Evolutionary conservation across 2,113 vertebrate genomes (phyloP).

Genomic region (Myocastor coypus): DNA sequence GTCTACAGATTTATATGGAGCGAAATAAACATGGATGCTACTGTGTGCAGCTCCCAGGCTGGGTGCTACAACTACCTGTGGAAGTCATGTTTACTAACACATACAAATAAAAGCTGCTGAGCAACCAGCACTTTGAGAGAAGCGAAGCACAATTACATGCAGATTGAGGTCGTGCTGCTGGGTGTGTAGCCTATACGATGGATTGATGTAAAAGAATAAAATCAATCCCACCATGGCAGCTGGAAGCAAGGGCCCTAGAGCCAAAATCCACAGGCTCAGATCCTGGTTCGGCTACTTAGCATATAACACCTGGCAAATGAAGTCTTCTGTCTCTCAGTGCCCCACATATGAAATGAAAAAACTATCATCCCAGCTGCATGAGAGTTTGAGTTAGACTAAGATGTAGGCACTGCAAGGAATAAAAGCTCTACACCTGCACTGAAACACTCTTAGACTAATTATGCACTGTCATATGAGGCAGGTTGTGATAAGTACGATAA

Average conservation of each 20-base stretch:
- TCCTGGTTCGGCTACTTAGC: background rate
- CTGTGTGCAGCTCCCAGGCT: background rate
- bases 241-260: background rate
- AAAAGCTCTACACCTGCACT: background rate
- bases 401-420: background rate
- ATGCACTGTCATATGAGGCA: background rate
- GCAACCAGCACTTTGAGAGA: background rate
- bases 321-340: background rate
- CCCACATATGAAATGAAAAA: background rate
- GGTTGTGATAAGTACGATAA: background rate
- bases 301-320: background rate
- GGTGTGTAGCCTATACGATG: background rate
- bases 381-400: background rate
- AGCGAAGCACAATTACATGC: background rate
- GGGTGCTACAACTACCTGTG: background rate
- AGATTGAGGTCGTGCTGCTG: background rate
- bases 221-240: background rate
- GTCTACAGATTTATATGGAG: slow-evolving; percentile 23
- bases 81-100: background rate
- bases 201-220: background rate
- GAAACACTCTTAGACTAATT: slow-evolving; percentile 11
- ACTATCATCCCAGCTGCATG: background rate
- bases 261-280: background rate
- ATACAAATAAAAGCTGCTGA: background rate
- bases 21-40: slow-evolving; percentile 1